phyloP scores from a whole-genome alignment of 2,797 vertebrate species.

The Eulemur rubriventer region DNA sequence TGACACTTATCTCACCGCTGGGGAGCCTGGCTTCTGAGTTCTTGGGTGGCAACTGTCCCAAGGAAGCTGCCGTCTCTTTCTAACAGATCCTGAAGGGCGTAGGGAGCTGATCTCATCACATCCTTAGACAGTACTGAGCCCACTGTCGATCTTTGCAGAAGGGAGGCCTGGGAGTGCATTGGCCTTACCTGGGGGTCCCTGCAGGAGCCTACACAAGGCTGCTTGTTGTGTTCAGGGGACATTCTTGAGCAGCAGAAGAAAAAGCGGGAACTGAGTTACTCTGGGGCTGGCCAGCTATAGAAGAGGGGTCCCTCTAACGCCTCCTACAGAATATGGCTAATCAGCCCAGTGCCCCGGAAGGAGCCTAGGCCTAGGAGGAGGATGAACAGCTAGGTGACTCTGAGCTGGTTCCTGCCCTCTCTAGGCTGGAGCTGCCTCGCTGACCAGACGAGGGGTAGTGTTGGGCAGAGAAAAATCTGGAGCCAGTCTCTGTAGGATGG shows the following conservation, averaged over 20 bases:
- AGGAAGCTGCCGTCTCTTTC: not conserved
- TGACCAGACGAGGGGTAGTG: not conserved
- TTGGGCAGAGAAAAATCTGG: not conserved
- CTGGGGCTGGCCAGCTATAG: not conserved
- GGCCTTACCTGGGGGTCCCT: not conserved
- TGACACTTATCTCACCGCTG: not conserved
- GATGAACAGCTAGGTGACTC: not conserved
- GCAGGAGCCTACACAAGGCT: not conserved
- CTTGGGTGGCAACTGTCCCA: not conserved
- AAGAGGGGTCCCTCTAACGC: not conserved
- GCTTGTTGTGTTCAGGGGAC: not conserved
- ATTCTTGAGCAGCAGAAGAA: not conserved
- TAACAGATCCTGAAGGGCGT: not conserved
- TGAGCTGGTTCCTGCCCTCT: not conserved
- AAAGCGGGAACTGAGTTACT: not conserved
- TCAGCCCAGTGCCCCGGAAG: not conserved
- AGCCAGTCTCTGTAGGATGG: not conserved
- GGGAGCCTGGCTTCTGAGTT: not conserved
- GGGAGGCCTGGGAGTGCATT: too few relatives aligned
- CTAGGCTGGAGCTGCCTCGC: not conserved
- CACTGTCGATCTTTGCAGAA: not conserved
- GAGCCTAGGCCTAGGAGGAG: not conserved
- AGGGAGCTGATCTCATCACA: not conserved
- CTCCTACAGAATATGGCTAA: not conserved
- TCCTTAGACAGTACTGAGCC: not conserved